Base-by-base conservation (phyloP, 2,797 vertebrate genomes). In the Yasuhikotakia modesta region DNA sequence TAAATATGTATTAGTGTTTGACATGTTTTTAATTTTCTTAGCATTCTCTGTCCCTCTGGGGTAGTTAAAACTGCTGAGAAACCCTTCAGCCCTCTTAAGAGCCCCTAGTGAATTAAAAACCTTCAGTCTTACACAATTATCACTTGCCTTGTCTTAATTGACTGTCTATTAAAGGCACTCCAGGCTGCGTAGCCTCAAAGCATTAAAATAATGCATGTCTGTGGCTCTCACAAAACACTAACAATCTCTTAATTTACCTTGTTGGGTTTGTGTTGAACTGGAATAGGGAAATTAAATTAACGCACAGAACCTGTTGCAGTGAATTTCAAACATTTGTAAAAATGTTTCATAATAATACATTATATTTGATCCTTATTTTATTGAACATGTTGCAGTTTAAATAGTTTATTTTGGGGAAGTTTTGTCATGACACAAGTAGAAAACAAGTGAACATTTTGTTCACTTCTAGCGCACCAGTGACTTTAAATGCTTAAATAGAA, bases 141-240 rank as follows among this genome's bases (percentile, higher is more conserved):
- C 58, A n/a, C 64, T 78, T 50, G 24, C 39, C 19, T 77, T 53
- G 7, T 63, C 24, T 45, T 73, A 81, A 73, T 68, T 73, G 63
- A 45, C n/a, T 63, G 39, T 81, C 61, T 55, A 66, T 66, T 72
- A 77, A 71, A 53, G 11, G 43, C 63, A 61, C 63, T 73, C 53
- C 35, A 32, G 35, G 12, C 53, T 35, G 63, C 22, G 35, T 27
- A 78, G 61, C 32, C 69, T 46, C 64, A 13, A 32, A 57, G n/a
- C 48, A 43, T 52, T 71, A 71, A 7, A 78, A 57, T 65, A 61
- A 76, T 64, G 48, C 24, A 75, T 24, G 48, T 65, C 35, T 75
- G 22, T 64, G 32, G 32, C 39, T 48, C 39, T 53, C 19, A 68
- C 46, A 22, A 58, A 76, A 67, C 53, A 32, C 35, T 32, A 66